A percentile compares a stretch with the other conserved stretches of the same genome.
These are phyloP conservation scores for Liparis tanakae DNA, from an alignment of 2,797 vertebrate species.

Conservation along the genomic window DNA sequence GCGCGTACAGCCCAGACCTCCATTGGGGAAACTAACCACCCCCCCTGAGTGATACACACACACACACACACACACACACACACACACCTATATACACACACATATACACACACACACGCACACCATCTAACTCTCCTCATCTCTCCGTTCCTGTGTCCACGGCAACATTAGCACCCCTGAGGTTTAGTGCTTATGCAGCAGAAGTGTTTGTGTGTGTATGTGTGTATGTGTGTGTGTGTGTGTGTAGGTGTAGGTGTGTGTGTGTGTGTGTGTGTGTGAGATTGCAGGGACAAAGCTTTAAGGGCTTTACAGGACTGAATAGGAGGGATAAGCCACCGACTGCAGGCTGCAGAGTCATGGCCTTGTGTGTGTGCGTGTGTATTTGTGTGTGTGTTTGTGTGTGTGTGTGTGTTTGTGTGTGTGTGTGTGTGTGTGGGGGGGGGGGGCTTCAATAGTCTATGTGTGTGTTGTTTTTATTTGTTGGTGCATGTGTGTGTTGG, in stretches of 20 bases:
- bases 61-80: too few species aligned
- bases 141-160: conserved; percentile 51
- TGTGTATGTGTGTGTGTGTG: conserved; percentile 19
- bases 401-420: conserved; percentile 12
- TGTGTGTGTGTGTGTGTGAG: conserved; percentile 16
- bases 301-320: conserved; percentile 79
- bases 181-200: conserved; percentile 88
- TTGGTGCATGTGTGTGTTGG: conserved; percentile 13
- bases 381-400: conserved; percentile 43
- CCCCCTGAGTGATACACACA: conserved; percentile 47
- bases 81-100: too few species aligned
- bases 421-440: conserved; percentile 40
- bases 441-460: conserved; percentile 64
- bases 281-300: conserved; percentile 82
- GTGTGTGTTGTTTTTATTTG: not conserved
- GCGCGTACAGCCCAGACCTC: conserved; percentile 27
- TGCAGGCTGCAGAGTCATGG: conserved; percentile 88
- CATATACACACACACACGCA: too few species aligned
- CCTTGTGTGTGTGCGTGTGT: conserved; percentile 73
- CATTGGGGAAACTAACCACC: conserved; percentile 56
- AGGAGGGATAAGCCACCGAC: conserved; percentile 75
- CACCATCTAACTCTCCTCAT: conserved; percentile 16
- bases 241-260: conserved; percentile 30
- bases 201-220: conserved; percentile 61
- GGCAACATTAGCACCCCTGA: conserved; percentile 63